These are phyloP conservation scores for Tenthredo scrophulariae DNA, from an alignment of 2,888 invertebrate genomes.

Conservation along the genomic window DNA sequence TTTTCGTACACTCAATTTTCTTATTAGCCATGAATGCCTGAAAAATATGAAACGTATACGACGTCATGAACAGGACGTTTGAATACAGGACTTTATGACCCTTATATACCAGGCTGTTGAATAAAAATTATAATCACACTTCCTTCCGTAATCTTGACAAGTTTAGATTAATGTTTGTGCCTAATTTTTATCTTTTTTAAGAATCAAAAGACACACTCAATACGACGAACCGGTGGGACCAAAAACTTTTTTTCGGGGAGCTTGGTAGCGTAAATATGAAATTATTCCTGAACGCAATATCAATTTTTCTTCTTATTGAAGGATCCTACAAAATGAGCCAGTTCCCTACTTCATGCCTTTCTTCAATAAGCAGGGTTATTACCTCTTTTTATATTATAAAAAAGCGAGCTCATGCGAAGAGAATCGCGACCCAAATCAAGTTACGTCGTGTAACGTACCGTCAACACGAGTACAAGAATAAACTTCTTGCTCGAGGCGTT, in stretches of 20 bases:
- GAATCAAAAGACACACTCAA: neutral
- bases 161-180: neutral
- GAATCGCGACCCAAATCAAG: neutral
- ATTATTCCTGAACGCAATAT: slow-evolving; percentile 4
- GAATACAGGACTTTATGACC: neutral
- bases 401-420: neutral
- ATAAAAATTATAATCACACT: neutral
- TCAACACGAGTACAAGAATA: neutral
- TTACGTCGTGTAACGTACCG: neutral
- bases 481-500: neutral
- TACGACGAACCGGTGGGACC: neutral
- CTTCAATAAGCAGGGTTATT: neutral
- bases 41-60: neutral
- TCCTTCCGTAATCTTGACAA: neutral
- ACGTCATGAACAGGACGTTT: neutral
- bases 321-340: neutral
- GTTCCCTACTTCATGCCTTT: neutral
- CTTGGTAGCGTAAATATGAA: neutral
- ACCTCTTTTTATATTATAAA: neutral
- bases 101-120: neutral
- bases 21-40: neutral
- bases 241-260: neutral
- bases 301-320: neutral
- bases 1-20: neutral
- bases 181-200: neutral